A percentile compares a stretch with the other conserved stretches of the same genome.
Evolutionary conservation across 2,888 invertebrate genomes (phyloP).

Genomic region (Teinopalpus imperialis): DNA sequence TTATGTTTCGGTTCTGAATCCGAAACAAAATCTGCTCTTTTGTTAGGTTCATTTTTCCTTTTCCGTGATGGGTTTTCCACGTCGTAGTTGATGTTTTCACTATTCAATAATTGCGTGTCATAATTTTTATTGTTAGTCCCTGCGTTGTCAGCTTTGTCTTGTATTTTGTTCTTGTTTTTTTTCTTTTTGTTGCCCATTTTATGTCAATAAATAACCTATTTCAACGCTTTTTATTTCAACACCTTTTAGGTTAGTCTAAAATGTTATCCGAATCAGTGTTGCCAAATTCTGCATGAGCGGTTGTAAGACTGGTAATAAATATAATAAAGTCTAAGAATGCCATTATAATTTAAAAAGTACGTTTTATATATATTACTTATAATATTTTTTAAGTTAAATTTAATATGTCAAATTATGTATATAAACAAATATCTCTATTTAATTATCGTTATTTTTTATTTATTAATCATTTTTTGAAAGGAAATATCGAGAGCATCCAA

Average conservation of each 20-base stretch:
- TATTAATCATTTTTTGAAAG: too few species aligned
- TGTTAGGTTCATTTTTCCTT: constrained; percentile 29
- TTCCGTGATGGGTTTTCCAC: constrained; percentile 26
- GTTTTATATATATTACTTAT: too few species aligned
- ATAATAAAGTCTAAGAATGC: too few species aligned
- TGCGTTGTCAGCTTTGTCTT: constrained; percentile 34
- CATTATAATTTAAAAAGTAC: too few species aligned
- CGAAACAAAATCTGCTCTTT: constrained; percentile 45
- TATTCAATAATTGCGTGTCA: background rate
- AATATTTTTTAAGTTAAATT: too few species aligned
- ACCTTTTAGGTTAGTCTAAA: constrained; percentile 9
- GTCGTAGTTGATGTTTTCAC: constrained; percentile 28
- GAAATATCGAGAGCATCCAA: too few species aligned
- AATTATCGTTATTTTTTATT: too few species aligned
- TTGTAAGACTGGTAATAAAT: too few species aligned
- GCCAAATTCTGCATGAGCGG: too few species aligned
- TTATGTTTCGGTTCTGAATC: constrained; percentile 51
- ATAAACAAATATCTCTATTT: too few species aligned
- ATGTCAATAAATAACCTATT: constrained; percentile 8
- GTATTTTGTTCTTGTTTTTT: constrained; percentile 42
- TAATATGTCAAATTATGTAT: too few species aligned
- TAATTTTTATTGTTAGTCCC: constrained; percentile 37
- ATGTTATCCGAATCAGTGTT: too few species aligned
- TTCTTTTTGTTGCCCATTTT: constrained; percentile 47
- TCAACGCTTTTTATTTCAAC: constrained; percentile 6